Evolutionary conservation across 1,140 invertebrate genomes (phyloP), one percentile per base, ranked within the genome.

Genomic region (Orius insidiosus): DNA sequence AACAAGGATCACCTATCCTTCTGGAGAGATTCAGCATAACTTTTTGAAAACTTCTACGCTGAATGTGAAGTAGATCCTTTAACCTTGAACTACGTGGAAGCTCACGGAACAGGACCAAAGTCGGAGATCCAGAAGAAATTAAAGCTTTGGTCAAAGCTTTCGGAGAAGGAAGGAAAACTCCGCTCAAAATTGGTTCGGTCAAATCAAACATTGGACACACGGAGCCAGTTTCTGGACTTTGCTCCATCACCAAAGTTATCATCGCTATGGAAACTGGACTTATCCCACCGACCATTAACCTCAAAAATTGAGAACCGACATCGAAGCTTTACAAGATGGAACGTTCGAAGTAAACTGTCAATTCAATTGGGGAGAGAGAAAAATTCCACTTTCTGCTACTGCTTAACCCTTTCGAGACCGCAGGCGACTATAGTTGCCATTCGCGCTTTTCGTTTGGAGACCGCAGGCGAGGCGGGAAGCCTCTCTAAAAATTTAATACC

Each of bases 171-270:
- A 65, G 79, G 13, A 66, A 55, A 0, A 65, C 63, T 1, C 84
- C 89, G 0, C 64, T 97, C 0, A 61, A 72, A 19, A 80, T 96
- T 52, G 92, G 92, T 3, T 87, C 89, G 0, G 70, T 92, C 1
- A 97, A 97, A 59, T 89, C 88, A 0, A 95, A 94, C 62, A 70
- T 94, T 56, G 93, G 93, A 0, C 93, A 97, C 60, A 73, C 83
- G 1, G 93, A 97, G 63, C 79, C 87, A 5, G 80, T 82, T 2
- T 90, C 87, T 33, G 89, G 89, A 48, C 62, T 86, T 0, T 86
- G 82, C 59, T 81, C 84, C 1, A 55, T 94, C 32, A 74, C 79
- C 3, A 94, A 94, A 65, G 60, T 72, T 1, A 50, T 85, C 4
- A 68, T 85, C 46, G 69, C 76, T 1, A 80, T 83, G 70, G 75